Conservation (phyloP, 2,797 vertebrate genomes). For the Decapterus maruadsi region DNA sequence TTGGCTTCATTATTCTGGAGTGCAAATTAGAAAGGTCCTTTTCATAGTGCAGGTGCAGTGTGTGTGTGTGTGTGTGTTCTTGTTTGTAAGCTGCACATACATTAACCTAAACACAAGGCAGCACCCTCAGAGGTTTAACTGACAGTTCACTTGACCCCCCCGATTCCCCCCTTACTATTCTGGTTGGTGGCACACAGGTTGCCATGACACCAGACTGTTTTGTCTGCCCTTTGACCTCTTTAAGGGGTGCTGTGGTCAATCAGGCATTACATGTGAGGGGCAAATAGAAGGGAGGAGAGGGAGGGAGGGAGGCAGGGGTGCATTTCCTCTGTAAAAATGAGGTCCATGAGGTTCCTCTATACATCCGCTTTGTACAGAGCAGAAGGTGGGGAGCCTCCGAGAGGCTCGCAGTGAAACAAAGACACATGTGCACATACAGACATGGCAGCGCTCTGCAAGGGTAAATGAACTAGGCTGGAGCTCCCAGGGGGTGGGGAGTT, state of each 20-base stretch:
- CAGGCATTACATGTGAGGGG: constrained; percentile 89
- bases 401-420: constrained; percentile 80
- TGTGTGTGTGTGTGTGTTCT: constrained; percentile 24
- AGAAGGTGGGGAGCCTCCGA: constrained; percentile 79
- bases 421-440: constrained; percentile 84
- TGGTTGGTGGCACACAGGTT: constrained; percentile 87
- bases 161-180: constrained; percentile 69
- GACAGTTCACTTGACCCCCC: constrained; percentile 78
- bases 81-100: constrained; percentile 53
- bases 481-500: constrained; percentile 81
- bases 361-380: constrained; percentile 81
- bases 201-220: constrained; percentile 92
- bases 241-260: constrained; percentile 89
- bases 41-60: constrained; percentile 74
- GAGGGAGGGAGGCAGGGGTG: constrained; percentile 47
- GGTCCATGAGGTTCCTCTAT: constrained; percentile 82
- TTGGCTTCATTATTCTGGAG: constrained; percentile 66
- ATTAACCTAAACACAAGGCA: constrained; percentile 68
- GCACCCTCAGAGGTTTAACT: constrained; percentile 81
- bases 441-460: constrained; percentile 72
- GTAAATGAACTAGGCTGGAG: constrained; percentile 83
- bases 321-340: constrained; percentile 83
- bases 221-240: constrained; percentile 90
- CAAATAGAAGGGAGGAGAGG: constrained; percentile 76
- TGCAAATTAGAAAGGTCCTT: constrained; percentile 64